Conservation (phyloP, 2,113 vertebrate genomes). For the Porphyrio hochstetteri region DNA sequence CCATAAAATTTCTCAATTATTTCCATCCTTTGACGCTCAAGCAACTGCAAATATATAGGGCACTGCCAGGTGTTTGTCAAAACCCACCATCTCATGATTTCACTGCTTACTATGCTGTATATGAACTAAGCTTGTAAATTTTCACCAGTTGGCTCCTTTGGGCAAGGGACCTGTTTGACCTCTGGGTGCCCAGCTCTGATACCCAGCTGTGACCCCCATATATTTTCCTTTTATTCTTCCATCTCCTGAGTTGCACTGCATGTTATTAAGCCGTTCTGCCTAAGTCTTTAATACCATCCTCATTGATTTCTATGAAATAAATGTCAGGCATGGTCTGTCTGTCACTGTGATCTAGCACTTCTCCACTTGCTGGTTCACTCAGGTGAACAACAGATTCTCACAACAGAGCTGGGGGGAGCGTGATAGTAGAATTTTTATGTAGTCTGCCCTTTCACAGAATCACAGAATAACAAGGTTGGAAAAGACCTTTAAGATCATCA, state of each 20-base stretch:
- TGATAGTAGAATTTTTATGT: neutral
- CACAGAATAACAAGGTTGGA: too few species aligned
- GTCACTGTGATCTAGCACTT: neutral
- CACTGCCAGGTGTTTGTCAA: neutral
- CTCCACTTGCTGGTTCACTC: neutral
- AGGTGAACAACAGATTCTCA: accelerated
- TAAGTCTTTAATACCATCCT: neutral
- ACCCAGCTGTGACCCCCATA: neutral
- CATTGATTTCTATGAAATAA: neutral
- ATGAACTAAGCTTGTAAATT: neutral
- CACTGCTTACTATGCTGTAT: neutral
- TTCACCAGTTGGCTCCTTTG: neutral
- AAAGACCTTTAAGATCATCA: too few species aligned
- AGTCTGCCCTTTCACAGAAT: neutral
- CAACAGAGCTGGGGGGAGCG: neutral
- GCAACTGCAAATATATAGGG: neutral
- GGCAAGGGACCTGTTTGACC: neutral
- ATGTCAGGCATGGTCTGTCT: neutral
- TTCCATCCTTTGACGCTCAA: neutral
- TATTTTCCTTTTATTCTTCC: neutral
- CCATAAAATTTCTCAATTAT: neutral
- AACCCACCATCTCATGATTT: neutral
- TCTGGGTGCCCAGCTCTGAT: neutral
- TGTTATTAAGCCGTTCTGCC: neutral
- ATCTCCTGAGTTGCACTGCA: neutral